These are phyloP conservation scores for Crotalus tigris DNA, from an alignment of 2,113 vertebrate genomes.

Conservation along the genomic window DNA sequence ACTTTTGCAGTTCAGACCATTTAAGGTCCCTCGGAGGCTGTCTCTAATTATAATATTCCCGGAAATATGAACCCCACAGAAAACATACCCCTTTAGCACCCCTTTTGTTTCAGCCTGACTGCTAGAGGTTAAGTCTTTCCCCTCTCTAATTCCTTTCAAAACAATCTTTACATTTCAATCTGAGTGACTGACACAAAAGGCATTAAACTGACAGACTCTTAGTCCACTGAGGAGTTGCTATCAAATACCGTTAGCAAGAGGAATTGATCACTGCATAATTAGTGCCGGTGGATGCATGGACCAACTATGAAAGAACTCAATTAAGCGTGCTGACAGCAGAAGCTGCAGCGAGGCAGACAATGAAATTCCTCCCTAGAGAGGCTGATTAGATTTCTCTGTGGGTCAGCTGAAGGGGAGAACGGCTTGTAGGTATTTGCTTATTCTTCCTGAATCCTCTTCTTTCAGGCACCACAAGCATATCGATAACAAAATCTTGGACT, in stretches of 20 bases:
- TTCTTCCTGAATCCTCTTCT: background rate
- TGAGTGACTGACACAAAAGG: background rate
- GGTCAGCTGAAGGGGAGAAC: background rate
- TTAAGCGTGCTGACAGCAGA: conserved; percentile 19
- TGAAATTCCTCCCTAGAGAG: background rate
- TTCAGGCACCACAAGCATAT: background rate
- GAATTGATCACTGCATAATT: background rate
- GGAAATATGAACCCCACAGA: background rate
- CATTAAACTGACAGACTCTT: background rate
- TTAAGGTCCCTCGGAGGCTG: background rate
- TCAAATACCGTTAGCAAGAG: background rate
- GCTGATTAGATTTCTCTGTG: background rate
- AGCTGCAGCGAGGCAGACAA: background rate
- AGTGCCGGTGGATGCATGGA: background rate
- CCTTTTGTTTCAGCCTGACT: background rate
- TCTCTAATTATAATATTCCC: background rate
- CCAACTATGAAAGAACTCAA: conserved; percentile 3
- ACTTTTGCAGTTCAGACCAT: background rate
- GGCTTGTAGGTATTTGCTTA: too few relatives aligned
- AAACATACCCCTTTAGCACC: background rate
- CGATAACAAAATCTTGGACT: background rate
- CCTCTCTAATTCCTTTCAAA: conserved; percentile 26
- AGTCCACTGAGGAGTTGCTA: background rate
- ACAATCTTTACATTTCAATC: conserved; percentile 11
- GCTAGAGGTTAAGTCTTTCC: conserved; percentile 16